phyloP scores from a whole-genome alignment of 2,797 vertebrate genomes.

The Prunella strophiata region DNA sequence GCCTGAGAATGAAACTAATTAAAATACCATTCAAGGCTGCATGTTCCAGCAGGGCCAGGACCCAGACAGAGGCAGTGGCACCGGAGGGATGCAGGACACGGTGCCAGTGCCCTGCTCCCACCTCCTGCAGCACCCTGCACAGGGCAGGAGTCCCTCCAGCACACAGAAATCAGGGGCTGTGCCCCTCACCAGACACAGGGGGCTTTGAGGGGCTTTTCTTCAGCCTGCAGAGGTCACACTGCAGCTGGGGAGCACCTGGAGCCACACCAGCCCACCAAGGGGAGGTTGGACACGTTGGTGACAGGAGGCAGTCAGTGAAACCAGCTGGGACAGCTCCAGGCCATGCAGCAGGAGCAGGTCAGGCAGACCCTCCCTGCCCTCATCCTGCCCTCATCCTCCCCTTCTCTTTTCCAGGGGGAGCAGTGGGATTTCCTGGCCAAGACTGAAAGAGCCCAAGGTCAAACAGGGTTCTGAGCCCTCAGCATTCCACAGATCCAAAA shows the following conservation, averaged over 20 bases:
- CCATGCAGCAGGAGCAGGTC: fast-evolving
- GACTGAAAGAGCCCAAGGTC: background rate
- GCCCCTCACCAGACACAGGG: background rate
- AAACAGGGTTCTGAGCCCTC: background rate
- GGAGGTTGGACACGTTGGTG: background rate
- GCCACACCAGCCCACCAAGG: background rate
- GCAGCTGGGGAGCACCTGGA: background rate
- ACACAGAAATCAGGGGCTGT: fast-evolving
- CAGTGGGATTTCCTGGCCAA: background rate
- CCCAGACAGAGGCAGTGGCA: background rate
- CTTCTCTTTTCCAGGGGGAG: background rate
- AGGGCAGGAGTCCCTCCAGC: fast-evolving
- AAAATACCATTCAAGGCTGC: background rate
- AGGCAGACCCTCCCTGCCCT: background rate
- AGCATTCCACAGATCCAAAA: background rate
- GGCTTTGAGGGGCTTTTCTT: background rate
- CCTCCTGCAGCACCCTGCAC: background rate
- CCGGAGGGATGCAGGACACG: background rate
- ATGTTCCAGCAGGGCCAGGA: background rate
- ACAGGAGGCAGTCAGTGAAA: background rate
- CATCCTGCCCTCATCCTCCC: background rate
- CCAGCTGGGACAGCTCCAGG: background rate
- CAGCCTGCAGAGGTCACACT: background rate
- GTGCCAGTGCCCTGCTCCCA: fast-evolving
- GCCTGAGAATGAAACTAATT: conserved; percentile 16